Evolutionary conservation across 2,113 vertebrate genomes (phyloP).

Genomic region (Nansenia antarctica): DNA sequence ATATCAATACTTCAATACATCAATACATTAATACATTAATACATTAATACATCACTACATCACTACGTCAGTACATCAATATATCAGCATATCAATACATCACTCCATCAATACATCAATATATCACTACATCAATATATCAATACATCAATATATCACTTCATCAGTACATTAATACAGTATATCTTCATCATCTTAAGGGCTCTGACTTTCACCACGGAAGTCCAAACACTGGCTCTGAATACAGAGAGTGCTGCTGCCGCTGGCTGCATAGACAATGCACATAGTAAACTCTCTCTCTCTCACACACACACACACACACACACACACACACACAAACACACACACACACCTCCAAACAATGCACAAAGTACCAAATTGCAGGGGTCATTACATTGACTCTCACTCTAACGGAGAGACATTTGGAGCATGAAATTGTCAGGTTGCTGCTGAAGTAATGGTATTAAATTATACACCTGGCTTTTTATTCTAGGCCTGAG

Average conservation of each 20-base stretch:
- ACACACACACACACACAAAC: conserved; percentile 6
- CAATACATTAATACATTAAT: no score
- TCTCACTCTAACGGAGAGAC: conserved; percentile 48
- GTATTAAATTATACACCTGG: conserved; percentile 47
- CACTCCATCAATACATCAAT: no score
- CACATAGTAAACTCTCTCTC: no score
- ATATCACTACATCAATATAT: conserved; percentile 34
- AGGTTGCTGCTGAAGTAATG: conserved; percentile 37
- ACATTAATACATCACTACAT: no score
- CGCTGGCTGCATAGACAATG: conserved; percentile 18
- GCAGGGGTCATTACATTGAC: conserved; percentile 25
- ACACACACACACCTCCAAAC: conserved; percentile 16
- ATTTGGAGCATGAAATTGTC: conserved; percentile 57
- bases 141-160: conserved; percentile 45
- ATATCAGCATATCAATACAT: no score
- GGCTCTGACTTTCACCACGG: conserved; percentile 2
- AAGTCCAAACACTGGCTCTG: conserved; percentile 10
- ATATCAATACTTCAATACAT: no score
- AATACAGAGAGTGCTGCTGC: conserved; percentile 30
- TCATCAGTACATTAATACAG: conserved; percentile 46
- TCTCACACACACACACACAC: background rate
- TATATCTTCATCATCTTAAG: conserved; percentile 34
- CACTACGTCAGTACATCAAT: no score
- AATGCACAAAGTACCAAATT: conserved; percentile 24
- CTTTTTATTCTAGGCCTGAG: conserved; percentile 50